Evolutionary conservation across 1,140 invertebrate genomes (phyloP).

Genomic region (Pararge aegeria): DNA sequence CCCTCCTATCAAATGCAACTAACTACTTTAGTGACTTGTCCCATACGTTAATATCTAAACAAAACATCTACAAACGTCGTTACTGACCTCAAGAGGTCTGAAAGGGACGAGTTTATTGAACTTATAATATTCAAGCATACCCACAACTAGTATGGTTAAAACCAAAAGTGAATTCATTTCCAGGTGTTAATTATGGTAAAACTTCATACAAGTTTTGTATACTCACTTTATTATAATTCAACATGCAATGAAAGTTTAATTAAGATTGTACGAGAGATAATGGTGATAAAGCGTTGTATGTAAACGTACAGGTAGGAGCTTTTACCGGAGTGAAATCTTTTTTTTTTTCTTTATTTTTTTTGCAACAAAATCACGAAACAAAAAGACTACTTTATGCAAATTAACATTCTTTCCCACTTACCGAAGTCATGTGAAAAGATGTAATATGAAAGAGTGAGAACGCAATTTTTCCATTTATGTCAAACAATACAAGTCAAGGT

Average conservation of each 20-base stretch:
- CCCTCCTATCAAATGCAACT: too few relatives aligned
- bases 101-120: background rate
- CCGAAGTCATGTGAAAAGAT: background rate
- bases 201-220: background rate
- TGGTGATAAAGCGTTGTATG: background rate
- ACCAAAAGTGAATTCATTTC: background rate
- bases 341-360: background rate
- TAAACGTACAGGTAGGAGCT: background rate
- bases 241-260: conserved; percentile 1
- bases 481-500: background rate
- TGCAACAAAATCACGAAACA: background rate
- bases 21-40: too few relatives aligned
- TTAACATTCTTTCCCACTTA: background rate
- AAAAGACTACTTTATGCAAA: background rate
- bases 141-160: background rate
- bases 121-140: background rate
- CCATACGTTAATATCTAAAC: background rate
- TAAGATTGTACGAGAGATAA: background rate
- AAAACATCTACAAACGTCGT: background rate
- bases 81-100: background rate
- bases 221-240: background rate
- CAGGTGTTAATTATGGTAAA: background rate
- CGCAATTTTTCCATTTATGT: background rate
- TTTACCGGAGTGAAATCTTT: background rate
- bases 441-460: conserved; percentile 5